Evolutionary conservation across 1,140 invertebrate species (phyloP).

Genomic region (Platyscapa corneri): DNA sequence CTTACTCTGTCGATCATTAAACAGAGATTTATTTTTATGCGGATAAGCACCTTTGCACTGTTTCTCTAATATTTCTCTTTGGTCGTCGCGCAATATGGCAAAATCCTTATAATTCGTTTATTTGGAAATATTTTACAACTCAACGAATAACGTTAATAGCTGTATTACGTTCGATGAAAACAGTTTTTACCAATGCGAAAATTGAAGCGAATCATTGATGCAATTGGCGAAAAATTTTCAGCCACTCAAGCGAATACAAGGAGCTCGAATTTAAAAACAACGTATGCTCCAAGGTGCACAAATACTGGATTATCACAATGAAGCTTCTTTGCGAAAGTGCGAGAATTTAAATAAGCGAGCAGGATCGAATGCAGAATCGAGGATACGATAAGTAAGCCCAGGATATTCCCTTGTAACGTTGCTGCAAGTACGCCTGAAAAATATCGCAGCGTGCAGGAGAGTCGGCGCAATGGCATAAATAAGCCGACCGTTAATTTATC

Average conservation of each 20-base stretch:
- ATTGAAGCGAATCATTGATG: too few relatives aligned
- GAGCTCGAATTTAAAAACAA: not conserved
- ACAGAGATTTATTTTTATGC: slow-evolving; percentile 1
- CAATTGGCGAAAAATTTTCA: not conserved
- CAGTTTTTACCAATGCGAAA: not conserved
- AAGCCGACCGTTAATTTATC: slow-evolving; percentile 56
- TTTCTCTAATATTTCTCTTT: not conserved
- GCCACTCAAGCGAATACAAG: not conserved
- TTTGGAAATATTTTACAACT: not conserved
- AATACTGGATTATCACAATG: not conserved
- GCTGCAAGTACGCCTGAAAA: not conserved
- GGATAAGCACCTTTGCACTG: not conserved
- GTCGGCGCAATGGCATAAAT: not conserved
- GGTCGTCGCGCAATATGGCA: not conserved
- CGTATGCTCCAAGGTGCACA: not conserved
- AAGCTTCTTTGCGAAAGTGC: not conserved
- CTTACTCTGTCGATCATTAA: slow-evolving; percentile 2
- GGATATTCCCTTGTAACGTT: not conserved
- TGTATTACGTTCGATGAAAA: not conserved
- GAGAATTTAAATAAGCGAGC: not conserved
- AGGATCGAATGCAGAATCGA: not conserved
- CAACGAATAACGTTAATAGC: not conserved
- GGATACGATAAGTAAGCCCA: not conserved
- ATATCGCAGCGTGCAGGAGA: not conserved
- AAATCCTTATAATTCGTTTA: not conserved